phyloP scores from a whole-genome alignment of 2,888 invertebrate genomes.

The Tineola bisselliella region DNA sequence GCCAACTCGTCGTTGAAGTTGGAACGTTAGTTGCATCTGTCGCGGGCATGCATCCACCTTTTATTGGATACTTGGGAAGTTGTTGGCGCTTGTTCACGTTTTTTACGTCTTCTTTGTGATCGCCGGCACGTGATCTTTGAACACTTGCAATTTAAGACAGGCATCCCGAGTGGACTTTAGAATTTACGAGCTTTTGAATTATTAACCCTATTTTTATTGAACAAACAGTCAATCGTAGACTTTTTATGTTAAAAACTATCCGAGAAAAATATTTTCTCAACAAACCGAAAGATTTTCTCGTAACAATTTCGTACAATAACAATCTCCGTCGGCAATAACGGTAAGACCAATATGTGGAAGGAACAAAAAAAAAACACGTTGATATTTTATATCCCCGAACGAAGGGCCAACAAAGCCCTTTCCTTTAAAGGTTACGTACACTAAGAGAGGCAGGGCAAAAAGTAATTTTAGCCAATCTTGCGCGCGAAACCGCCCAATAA shows the following conservation, averaged over 20 bases:
- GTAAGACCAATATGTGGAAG: slow-evolving; percentile 5
- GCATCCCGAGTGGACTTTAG: neutral
- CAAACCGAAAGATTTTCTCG: neutral
- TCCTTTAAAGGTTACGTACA: slow-evolving; percentile 4
- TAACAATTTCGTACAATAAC: slow-evolving; percentile 11
- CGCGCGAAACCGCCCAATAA: neutral
- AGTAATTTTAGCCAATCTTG: neutral
- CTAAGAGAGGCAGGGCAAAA: neutral
- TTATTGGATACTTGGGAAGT: slow-evolving; percentile 13
- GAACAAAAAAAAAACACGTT: slow-evolving; percentile 3
- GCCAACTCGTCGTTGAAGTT: slow-evolving; percentile 25
- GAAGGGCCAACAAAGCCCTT: slow-evolving; percentile 1
- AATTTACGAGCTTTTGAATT: too few relatives aligned
- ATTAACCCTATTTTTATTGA: too few relatives aligned
- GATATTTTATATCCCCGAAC: slow-evolving; percentile 12
- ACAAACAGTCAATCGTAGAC: neutral
- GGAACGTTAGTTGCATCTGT: slow-evolving; percentile 14
- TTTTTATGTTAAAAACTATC: neutral
- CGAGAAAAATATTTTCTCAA: neutral
- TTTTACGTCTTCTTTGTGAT: slow-evolving; percentile 12
- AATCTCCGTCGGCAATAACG: slow-evolving; percentile 9
- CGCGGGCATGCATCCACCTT: slow-evolving; percentile 11
- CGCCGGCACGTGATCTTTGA: slow-evolving; percentile 5
- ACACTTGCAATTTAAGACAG: neutral
- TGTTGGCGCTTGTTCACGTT: slow-evolving; percentile 9